These are phyloP conservation scores for Myanophis thanlyinensis DNA, from an alignment of 2,113 vertebrate species.

Conservation along the genomic window DNA sequence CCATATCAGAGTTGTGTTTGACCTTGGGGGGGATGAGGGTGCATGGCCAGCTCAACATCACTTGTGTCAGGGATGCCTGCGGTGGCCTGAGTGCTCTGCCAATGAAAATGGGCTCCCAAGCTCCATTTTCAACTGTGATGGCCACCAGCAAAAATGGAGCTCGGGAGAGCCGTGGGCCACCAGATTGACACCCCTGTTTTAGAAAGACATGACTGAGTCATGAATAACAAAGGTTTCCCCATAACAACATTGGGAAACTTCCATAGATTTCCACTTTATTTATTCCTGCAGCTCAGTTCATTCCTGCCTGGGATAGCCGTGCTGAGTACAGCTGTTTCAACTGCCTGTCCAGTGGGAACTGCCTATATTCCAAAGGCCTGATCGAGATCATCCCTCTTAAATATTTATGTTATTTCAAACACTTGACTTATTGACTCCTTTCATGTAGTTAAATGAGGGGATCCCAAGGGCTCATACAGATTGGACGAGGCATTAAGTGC, in stretches of 20 bases:
- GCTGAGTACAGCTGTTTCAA: not conserved
- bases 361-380: slow-evolving; percentile 2
- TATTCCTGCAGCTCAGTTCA: not conserved
- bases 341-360: not conserved
- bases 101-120: no score
- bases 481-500: not conserved
- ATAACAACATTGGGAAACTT: not conserved
- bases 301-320: not conserved
- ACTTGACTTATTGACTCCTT: slow-evolving; percentile 17
- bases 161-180: no score
- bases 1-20: no score
- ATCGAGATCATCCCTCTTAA: slow-evolving; percentile 23
- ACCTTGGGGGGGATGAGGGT: no score
- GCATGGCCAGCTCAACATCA: no score
- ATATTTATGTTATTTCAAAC: slow-evolving; percentile 7
- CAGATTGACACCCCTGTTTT: no score
- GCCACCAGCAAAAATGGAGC: no score
- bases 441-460: not conserved
- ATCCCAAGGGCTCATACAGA: slow-evolving; percentile 20
- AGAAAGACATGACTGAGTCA: not conserved
- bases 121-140: no score
- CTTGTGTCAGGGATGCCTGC: no score
- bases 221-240: not conserved
- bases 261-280: not conserved
- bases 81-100: no score